A percentile compares a stretch with the other conserved stretches of the same genome.
Evolutionary conservation across 2,888 invertebrate genomes (phyloP).

Genomic region (Sylvicola cinctus): DNA sequence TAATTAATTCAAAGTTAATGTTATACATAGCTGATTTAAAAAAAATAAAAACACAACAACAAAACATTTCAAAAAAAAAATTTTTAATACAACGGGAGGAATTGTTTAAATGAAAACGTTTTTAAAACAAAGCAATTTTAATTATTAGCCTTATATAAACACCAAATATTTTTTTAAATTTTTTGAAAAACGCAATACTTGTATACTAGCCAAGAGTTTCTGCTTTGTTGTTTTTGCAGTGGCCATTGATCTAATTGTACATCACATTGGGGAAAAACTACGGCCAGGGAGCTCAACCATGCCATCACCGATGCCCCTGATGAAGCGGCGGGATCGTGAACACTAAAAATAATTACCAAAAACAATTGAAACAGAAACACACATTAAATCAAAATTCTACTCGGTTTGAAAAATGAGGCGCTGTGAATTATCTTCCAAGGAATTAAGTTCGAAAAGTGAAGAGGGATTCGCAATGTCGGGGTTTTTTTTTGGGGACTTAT

Average conservation of each 20-base stretch:
- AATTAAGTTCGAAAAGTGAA: too few species aligned
- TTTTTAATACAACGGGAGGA: background rate
- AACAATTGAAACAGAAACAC: too few species aligned
- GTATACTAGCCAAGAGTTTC: conserved; percentile 1
- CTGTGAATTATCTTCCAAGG: too few species aligned
- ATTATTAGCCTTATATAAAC: conserved; percentile 1
- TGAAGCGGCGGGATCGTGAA: conserved; percentile 10
- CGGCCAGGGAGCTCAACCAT: conserved; percentile 31
- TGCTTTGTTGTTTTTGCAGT: conserved; percentile 52
- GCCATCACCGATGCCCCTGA: conserved; percentile 26
- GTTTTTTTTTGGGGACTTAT: too few species aligned
- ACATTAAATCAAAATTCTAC: too few species aligned
- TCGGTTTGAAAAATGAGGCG: too few species aligned
- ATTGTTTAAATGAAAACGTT: too few species aligned
- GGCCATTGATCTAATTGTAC: conserved; percentile 98
- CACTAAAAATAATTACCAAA: too few species aligned
- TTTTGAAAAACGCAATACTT: background rate
- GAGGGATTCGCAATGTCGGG: too few species aligned
- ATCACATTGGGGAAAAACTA: conserved; percentile 95
- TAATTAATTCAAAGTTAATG: too few species aligned
- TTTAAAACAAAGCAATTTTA: background rate
- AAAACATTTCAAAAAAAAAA: background rate
- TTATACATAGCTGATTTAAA: too few species aligned
- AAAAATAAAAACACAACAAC: background rate
- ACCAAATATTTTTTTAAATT: conserved; percentile 1